Percentiles rank a stretch among this genome's conserved stretches.
Evolutionary conservation across 2,888 invertebrate genomes (phyloP).

Genomic region (Drosophila nr. perissopoda): DNA sequence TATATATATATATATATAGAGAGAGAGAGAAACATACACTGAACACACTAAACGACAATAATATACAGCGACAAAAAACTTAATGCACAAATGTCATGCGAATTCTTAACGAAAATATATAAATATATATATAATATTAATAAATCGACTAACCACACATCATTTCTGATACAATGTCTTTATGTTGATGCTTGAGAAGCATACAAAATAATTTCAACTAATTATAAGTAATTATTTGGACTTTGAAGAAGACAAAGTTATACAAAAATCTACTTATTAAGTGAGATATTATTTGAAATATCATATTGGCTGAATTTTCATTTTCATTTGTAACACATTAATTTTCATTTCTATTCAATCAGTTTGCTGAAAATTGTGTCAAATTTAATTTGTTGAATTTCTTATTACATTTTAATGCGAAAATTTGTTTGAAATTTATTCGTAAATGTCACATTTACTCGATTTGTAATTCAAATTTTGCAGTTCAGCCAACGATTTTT

Average conservation of each 20-base stretch:
- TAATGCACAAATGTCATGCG: background rate
- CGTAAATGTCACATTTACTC: slow-evolving; percentile 59
- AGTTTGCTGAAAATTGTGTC: no score
- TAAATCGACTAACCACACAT: background rate
- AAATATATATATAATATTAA: background rate
- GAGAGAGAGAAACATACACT: background rate
- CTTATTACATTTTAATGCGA: background rate
- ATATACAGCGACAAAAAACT: background rate
- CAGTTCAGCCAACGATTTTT: slow-evolving; percentile 17
- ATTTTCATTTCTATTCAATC: no score
- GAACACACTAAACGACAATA: background rate
- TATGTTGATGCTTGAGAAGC: background rate
- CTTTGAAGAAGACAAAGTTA: background rate
- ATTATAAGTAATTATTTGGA: background rate
- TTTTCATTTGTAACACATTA: background rate
- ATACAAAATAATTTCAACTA: background rate
- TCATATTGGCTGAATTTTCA: background rate
- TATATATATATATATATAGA: background rate
- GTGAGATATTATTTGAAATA: background rate
- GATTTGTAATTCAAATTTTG: slow-evolving; percentile 49
- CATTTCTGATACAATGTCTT: no score
- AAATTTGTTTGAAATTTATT: slow-evolving; percentile 10
- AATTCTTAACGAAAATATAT: background rate
- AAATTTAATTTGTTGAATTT: no score
- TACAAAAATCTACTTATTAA: background rate